A percentile compares a stretch with the other conserved stretches of the same genome.
Evolutionary conservation across 2,888 invertebrate genomes (phyloP).

Genomic region (Glaucopsyche alexis): DNA sequence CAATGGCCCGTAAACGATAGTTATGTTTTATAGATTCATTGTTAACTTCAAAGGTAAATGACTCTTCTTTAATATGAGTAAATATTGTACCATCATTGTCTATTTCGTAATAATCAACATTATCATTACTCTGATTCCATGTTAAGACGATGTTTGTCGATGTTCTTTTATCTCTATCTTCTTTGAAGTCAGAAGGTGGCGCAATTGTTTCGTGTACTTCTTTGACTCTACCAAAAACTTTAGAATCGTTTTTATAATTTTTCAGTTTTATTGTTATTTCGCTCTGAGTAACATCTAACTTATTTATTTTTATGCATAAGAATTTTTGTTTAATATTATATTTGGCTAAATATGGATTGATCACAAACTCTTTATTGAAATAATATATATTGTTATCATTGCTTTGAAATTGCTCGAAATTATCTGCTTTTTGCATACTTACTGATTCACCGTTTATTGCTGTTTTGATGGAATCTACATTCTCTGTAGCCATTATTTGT

Average conservation of each 20-base stretch:
- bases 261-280: slow-evolving; percentile 60
- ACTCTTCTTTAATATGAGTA: slow-evolving; percentile 51
- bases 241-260: slow-evolving; percentile 49
- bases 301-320: slow-evolving; percentile 59
- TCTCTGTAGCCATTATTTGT: slow-evolving; percentile 56
- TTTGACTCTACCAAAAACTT: slow-evolving; percentile 48
- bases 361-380: slow-evolving; percentile 51
- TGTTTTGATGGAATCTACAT: slow-evolving; percentile 52
- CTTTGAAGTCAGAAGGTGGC: slow-evolving; percentile 48
- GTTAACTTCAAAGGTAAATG: slow-evolving; percentile 54
- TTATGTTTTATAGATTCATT: slow-evolving; percentile 50
- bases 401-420: slow-evolving; percentile 52
- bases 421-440: slow-evolving; percentile 48
- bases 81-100: slow-evolving; percentile 60
- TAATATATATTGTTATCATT: slow-evolving; percentile 53
- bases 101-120: slow-evolving; percentile 58
- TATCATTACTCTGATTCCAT: slow-evolving; percentile 49
- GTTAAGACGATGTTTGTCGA: slow-evolving; percentile 50
- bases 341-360: slow-evolving; percentile 57
- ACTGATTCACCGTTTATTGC: slow-evolving; percentile 53
- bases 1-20: slow-evolving; percentile 59
- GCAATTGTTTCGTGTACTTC: slow-evolving; percentile 42
- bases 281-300: slow-evolving; percentile 51
- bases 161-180: slow-evolving; percentile 47
- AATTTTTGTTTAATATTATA: slow-evolving; percentile 50